phyloP scores from a whole-genome alignment of 2,888 invertebrate species.

The Drymonia ruficornis region DNA sequence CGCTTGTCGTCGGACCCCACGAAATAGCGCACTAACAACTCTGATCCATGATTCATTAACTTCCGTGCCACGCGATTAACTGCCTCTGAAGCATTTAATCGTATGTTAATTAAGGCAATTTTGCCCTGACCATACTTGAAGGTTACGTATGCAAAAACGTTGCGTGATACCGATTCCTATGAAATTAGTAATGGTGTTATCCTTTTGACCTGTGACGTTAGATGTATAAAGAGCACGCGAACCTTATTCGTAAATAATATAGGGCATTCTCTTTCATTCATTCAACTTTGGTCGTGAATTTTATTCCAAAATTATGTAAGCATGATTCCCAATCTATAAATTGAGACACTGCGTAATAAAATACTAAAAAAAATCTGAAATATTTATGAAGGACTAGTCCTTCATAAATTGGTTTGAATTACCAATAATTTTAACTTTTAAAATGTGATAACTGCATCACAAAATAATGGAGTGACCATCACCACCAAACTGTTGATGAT shows the following conservation, averaged over 20 bases:
- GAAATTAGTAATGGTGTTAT: conserved; percentile 44
- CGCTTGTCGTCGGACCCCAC: conserved; percentile 37
- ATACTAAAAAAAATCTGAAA: too few species aligned
- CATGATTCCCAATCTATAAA: too few species aligned
- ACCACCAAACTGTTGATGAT: too few species aligned
- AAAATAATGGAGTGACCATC: too few species aligned
- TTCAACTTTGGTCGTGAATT: too few species aligned
- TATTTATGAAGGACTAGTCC: too few species aligned
- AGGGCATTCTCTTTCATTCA: too few species aligned
- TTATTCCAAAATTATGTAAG: too few species aligned
- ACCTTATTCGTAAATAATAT: background rate
- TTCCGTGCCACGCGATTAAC: conserved; percentile 47
- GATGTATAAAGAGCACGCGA: conserved; percentile 10
- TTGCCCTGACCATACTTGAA: conserved; percentile 42
- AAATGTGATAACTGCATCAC: too few species aligned
- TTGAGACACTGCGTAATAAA: too few species aligned
- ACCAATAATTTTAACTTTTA: too few species aligned
- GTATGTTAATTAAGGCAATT: conserved; percentile 51
- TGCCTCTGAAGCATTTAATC: conserved; percentile 46
- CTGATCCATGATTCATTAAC: conserved; percentile 38
- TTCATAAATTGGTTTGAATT: too few species aligned
- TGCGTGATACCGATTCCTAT: conserved; percentile 48
- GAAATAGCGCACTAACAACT: conserved; percentile 36
- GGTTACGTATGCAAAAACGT: conserved; percentile 27
- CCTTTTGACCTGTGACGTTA: conserved; percentile 41